A percentile compares a stretch with the other conserved stretches of the same genome.
phyloP scores from a whole-genome alignment of 2,113 vertebrate species.

The Chionodraco myersi region DNA sequence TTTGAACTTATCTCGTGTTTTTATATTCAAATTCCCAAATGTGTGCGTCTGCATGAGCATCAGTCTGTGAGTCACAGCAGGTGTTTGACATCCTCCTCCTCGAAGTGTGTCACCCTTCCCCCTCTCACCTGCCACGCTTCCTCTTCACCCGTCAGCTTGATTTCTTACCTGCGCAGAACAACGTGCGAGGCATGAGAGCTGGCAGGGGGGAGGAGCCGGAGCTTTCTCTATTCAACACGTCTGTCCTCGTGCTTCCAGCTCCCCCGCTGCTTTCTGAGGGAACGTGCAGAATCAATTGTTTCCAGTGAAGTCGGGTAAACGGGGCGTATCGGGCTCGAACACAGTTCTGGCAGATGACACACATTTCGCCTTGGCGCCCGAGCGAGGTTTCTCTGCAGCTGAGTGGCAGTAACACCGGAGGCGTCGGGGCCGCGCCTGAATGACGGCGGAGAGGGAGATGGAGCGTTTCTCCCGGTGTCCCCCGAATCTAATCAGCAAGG shows the following conservation, averaged over 20 bases:
- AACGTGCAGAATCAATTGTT: conserved; percentile 66
- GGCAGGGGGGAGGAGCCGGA: neutral
- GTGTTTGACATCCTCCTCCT: conserved; percentile 18
- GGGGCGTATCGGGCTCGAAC: conserved; percentile 56
- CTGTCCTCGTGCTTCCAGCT: conserved; percentile 29
- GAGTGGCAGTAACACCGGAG: conserved; percentile 65
- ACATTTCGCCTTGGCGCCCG: conserved; percentile 53
- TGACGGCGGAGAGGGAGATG: conserved; percentile 33
- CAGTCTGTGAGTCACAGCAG: neutral
- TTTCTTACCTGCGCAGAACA: conserved; percentile 12
- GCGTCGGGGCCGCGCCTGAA: conserved; percentile 28
- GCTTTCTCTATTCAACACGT: conserved; percentile 48
- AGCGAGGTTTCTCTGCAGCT: conserved; percentile 49
- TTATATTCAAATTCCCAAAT: no score
- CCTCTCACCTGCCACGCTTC: conserved; percentile 30
- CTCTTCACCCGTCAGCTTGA: conserved; percentile 38
- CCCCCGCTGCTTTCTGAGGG: conserved; percentile 51
- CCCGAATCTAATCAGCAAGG: conserved; percentile 61
- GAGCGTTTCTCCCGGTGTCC: conserved; percentile 43
- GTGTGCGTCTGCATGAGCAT: no score
- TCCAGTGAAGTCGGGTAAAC: conserved; percentile 64
- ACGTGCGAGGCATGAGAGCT: neutral
- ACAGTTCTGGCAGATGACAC: conserved; percentile 66
- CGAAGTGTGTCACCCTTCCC: conserved; percentile 13
- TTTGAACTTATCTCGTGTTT: no score